Percentiles rank a stretch among this genome's conserved stretches.
Conservation (phyloP, 2,113 vertebrate species). For the Tragelaphus scriptus region DNA sequence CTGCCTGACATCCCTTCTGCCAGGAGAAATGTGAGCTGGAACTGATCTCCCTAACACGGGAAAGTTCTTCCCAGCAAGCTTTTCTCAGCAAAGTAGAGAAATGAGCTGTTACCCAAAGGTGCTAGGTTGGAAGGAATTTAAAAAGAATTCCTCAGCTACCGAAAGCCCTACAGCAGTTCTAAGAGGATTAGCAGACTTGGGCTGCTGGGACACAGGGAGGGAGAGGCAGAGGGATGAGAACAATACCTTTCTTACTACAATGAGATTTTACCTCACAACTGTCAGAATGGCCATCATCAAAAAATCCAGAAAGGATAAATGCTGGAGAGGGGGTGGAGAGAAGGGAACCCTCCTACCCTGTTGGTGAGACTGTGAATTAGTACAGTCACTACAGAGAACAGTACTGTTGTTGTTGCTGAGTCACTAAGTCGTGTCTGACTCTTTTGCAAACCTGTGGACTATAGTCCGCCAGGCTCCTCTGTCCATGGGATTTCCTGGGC, state of each 20-base stretch:
- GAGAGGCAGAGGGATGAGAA: not conserved
- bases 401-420: not conserved
- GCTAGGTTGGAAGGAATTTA: not conserved
- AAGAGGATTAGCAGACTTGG: not conserved
- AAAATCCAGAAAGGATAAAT: not conserved
- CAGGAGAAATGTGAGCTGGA: not conserved
- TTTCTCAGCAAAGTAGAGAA: not conserved
- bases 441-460: not conserved
- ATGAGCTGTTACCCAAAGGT: not conserved
- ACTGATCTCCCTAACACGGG: rapidly evolving
- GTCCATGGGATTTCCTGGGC: not conserved
- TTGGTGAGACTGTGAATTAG: not conserved
- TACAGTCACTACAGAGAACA: not conserved
- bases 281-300: not conserved
- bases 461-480: not conserved
- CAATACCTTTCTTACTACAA: not conserved
- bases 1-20: not conserved
- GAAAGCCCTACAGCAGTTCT: not conserved
- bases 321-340: not conserved
- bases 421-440: not conserved
- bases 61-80: not conserved
- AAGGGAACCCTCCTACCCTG: not conserved
- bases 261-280: not conserved
- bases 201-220: not conserved
- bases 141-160: not conserved